phyloP scores from a whole-genome alignment of 2,113 vertebrate species.

The Trematomus loennbergii region DNA sequence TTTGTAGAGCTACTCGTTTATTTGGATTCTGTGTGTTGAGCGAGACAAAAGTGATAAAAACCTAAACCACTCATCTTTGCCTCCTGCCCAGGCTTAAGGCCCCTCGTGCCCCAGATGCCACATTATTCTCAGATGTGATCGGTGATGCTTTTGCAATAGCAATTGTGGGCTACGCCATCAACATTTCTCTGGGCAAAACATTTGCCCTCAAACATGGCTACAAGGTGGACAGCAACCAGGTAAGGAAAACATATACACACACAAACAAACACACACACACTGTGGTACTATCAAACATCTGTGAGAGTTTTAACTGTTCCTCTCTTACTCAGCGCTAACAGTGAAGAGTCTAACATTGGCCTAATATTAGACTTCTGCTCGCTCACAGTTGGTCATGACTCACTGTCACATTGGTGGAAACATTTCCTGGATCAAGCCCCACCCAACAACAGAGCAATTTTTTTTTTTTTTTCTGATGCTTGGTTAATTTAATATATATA shows the following conservation, averaged over 20 bases:
- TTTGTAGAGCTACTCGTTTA: background rate
- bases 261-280: background rate
- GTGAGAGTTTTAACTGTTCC: background rate
- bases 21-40: background rate
- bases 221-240: conserved; percentile 97
- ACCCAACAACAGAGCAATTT: background rate
- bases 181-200: conserved; percentile 94
- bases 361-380: conserved; percentile 32
- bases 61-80: background rate
- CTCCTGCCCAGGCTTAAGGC: conserved; percentile 83
- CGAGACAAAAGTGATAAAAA: background rate
- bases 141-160: conserved; percentile 92
- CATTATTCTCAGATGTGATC: conserved; percentile 80
- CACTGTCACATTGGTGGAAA: conserved; percentile 9
- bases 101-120: conserved; percentile 78
- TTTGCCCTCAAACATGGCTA: conserved; percentile 94
- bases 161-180: conserved; percentile 92
- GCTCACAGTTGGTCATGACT: background rate
- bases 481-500: background rate
- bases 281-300: conserved; percentile 4
- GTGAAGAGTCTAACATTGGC: conserved; percentile 4
- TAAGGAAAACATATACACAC: conserved; percentile 63
- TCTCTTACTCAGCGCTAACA: conserved; percentile 18
- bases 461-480: background rate
- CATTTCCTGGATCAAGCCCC: conserved; percentile 1